Base-by-base conservation (phyloP, 1,140 invertebrate species). In the Epicauta chinensis region DNA sequence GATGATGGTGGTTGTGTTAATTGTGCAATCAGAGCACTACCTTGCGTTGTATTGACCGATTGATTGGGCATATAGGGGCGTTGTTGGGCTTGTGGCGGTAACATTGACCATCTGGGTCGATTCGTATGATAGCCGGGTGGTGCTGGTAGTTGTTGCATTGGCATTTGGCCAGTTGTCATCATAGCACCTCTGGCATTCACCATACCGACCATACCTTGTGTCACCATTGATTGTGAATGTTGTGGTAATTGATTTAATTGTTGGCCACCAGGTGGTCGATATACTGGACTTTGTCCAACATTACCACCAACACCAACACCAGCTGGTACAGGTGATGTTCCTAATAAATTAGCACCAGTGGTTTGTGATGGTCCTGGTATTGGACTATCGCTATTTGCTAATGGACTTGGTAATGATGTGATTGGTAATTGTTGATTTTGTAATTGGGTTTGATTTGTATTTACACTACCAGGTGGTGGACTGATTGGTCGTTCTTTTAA, bases 401-500 rank as follows among this genome's bases (percentile, higher is more conserved):
- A 54, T 6, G 80, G 80, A 60, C 79, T 81, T 2, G 79, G 67
- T 30, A 75, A 56, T 11, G 72, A 71, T 3, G 69, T 62, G 11
- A 71, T 61, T n/a, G 67, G 66, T 14, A 72, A 46, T 13, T 55
- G 51, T 7, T 31, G 23, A n/a, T 42, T 43, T 17, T n/a, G 32
- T 34, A n/a, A 34, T 34, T 75, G 73, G 38, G 70, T 72, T 50
- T 71, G 71, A 0, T 65, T 66, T 3, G 68, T 56, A 16, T 44
- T 71, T 3, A 63, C 64, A 4, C 62, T 57, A 53, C 75, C 63
- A 53, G 76, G 76, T 17, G 76, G 78, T 2, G 87, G 87, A 69
- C 86, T 90, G 0, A 88, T 77, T 1, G 87, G 84, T 31, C 87
- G 73, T 65, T 91, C 89, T 64, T 90, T 89, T n/a, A 90, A 70